phyloP scores from a whole-genome alignment of 2,888 invertebrate genomes.

The Cosmia trapezina region DNA sequence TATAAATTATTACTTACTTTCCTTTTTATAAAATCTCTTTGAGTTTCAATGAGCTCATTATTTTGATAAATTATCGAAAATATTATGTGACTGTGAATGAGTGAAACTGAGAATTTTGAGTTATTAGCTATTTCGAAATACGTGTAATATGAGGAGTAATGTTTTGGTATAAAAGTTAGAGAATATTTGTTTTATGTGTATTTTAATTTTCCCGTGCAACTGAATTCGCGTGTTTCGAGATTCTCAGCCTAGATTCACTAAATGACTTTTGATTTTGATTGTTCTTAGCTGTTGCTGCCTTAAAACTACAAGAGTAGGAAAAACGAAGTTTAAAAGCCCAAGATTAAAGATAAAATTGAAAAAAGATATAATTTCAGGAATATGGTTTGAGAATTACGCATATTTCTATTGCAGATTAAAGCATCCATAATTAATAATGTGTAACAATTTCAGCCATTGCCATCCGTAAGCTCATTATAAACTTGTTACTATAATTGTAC shows the following conservation, averaged over 20 bases:
- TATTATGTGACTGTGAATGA: neutral
- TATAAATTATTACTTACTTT: constrained; percentile 47
- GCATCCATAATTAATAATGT: neutral
- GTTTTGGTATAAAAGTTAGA: neutral
- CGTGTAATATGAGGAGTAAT: neutral
- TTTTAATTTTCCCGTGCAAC: neutral
- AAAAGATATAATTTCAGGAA: neutral
- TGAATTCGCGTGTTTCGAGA: neutral
- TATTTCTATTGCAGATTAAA: neutral
- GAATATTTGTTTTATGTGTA: constrained; percentile 1
- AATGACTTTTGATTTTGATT: no score
- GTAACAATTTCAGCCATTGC: neutral
- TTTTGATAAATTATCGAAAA: constrained; percentile 43
- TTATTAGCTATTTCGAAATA: neutral
- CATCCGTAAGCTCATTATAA: neutral
- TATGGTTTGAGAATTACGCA: neutral
- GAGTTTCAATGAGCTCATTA: constrained; percentile 38
- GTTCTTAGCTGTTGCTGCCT: neutral
- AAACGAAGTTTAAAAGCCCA: rapidly evolving
- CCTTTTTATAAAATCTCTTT: constrained; percentile 43
- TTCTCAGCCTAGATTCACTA: no score
- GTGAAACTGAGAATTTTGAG: neutral
- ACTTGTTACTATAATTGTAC: constrained; percentile 1
- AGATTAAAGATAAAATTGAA: no score
- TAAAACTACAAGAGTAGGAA: neutral